Evolutionary conservation across 2,888 invertebrate species (phyloP), one percentile per base, ranked within the genome.

Genomic region (Coelogynopora nodosa): DNA sequence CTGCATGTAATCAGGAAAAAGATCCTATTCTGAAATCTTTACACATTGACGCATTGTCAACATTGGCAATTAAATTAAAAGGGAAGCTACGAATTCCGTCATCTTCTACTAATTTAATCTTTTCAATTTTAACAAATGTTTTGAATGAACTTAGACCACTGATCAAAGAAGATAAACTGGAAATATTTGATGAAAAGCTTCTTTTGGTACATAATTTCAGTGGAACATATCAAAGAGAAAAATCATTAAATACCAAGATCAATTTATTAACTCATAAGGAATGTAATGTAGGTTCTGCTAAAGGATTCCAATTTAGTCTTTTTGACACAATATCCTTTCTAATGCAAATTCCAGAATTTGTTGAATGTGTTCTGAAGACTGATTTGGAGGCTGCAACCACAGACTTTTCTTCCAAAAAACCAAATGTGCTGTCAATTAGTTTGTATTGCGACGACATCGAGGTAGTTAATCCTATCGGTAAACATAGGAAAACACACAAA

Each of bases 61-160:
- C 74, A 74, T 26, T 74, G 74, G 74, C 74, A 74, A 74, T 74
- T 23, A 74, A 74, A 74, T 26, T 74, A 23, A 74, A 26, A 74
- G 74, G 74, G 5, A 13, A 74, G 27, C 27, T 74, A 23, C 74
- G 74, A 74, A 26, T 74, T 13, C 74, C 74, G 5, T 13, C 18
- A 74, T 74, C 74, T 74, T 23, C 27, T 23, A 74, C 74, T 26
- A 26, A 74, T 74, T 23, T 23, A 74, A 74, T 74, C 74, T 74
- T 74, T 74, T 74, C 74, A 13, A 74, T 74, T 74, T 13, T 74
- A 5, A 74, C 74, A 23, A 74, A 74, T 74, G 23, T 74, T 23
- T 13, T 74, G 27, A 26, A 74, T 74, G 74, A 74, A 23, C 23
- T 74, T 2, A 13, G 74, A 26, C 74, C 74, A 26, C 74, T 74